Percentiles rank a stretch among this genome's conserved stretches.
Evolutionary conservation across 1,140 invertebrate genomes (phyloP).

Genomic region (Hylaeus volcanicus): DNA sequence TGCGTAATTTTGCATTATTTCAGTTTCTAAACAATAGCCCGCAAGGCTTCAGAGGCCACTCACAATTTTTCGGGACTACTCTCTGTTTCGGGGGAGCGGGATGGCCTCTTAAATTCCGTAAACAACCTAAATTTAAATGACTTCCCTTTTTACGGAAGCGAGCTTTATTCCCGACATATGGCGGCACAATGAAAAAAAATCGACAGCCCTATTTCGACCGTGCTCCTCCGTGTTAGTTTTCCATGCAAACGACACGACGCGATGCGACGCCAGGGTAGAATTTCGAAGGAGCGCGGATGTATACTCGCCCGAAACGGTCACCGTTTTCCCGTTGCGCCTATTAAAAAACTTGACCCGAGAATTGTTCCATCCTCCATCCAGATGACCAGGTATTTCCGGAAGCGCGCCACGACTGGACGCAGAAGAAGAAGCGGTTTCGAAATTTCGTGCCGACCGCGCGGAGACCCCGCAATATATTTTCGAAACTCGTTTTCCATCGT

Average conservation of each 20-base stretch:
- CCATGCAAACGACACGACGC: slow-evolving; percentile 10
- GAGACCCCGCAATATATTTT: slow-evolving; percentile 57
- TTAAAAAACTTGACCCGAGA: background rate
- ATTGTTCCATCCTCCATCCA: background rate
- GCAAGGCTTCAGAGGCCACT: too few relatives aligned
- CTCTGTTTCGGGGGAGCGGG: background rate
- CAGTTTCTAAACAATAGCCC: too few relatives aligned
- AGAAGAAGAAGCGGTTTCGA: slow-evolving; percentile 5
- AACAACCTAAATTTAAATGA: slow-evolving; percentile 65
- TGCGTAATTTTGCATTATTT: too few relatives aligned
- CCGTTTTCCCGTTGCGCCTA: background rate
- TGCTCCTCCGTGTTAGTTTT: background rate
- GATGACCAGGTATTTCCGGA: slow-evolving; percentile 52
- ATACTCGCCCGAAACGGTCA: background rate
- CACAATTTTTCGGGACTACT: background rate
- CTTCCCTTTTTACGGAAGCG: slow-evolving; percentile 65
- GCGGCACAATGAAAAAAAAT: slow-evolving; percentile 48
- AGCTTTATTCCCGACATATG: slow-evolving; percentile 63
- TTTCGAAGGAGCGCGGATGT: background rate
- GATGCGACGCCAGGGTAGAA: background rate
- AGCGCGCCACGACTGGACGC: slow-evolving; percentile 18
- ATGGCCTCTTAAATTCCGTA: slow-evolving; percentile 42
- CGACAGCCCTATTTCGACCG: slow-evolving; percentile 31
- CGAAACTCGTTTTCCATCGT: slow-evolving; percentile 65
- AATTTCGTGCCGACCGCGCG: slow-evolving; percentile 43